Conservation (phyloP, 2,797 vertebrate genomes). For the Sebastes umbrosus region DNA sequence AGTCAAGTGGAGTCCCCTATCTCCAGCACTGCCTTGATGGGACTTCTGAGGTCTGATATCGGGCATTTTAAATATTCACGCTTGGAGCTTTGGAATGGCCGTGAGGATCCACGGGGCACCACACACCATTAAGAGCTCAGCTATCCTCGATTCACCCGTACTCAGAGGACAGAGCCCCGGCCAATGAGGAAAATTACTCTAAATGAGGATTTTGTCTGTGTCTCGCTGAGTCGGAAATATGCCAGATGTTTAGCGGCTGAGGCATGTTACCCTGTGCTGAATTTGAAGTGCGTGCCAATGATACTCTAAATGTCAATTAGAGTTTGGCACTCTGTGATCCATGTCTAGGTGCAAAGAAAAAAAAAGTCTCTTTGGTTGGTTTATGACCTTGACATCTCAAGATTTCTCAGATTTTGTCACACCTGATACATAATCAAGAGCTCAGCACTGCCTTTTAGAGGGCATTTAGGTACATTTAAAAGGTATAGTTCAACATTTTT, state of each 20-base stretch:
- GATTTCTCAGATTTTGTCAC: constrained; percentile 16
- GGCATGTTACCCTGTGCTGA: constrained; percentile 34
- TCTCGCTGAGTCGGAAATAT: constrained; percentile 57
- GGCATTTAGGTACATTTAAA: neutral
- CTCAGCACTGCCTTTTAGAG: neutral
- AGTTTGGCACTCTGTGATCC: constrained; percentile 36
- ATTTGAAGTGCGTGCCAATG: constrained; percentile 32
- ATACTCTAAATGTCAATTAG: constrained; percentile 57
- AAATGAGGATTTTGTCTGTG: constrained; percentile 53
- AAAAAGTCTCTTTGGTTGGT: neutral
- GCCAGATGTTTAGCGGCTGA: constrained; percentile 66
- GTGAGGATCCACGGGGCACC: constrained; percentile 46
- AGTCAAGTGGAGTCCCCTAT: constrained; percentile 46
- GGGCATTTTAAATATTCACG: constrained; percentile 71
- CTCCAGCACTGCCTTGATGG: constrained; percentile 61
- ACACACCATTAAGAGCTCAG: constrained; percentile 59
- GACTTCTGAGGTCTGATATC: constrained; percentile 63
- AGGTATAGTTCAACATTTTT: neutral
- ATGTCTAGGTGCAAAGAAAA: neutral
- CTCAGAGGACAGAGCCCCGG: constrained; percentile 39
- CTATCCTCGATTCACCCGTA: constrained; percentile 54
- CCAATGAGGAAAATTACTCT: constrained; percentile 42
- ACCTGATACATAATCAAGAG: constrained; percentile 26
- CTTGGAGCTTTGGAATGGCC: constrained; percentile 48
- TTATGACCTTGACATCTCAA: constrained; percentile 56